A percentile compares a stretch with the other conserved stretches of the same genome.
phyloP scores from a whole-genome alignment of 2,113 vertebrate genomes.

The Cranoglanis bouderius region DNA sequence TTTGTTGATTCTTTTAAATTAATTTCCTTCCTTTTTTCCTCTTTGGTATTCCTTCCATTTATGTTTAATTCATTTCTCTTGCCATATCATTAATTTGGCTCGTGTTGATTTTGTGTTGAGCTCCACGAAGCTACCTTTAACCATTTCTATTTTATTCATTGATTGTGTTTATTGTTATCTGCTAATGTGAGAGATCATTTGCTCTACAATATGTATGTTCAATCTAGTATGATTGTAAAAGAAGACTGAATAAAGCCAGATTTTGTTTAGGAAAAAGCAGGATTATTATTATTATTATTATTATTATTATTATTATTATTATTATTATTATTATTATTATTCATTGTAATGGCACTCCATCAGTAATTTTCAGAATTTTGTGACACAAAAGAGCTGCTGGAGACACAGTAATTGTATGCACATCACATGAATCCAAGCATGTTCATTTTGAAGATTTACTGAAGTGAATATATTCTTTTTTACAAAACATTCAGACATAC shows the following conservation, averaged over 20 bases:
- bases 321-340: background rate
- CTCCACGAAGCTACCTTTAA: conserved; percentile 23
- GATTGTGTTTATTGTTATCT: conserved; percentile 50
- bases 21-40: background rate
- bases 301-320: background rate
- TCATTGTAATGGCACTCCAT: background rate
- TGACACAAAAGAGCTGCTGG: background rate
- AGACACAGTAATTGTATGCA: background rate
- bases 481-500: background rate
- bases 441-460: background rate
- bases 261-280: conserved; percentile 57
- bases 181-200: conserved; percentile 60
- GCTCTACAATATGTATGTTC: conserved; percentile 58
- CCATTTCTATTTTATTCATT: conserved; percentile 40
- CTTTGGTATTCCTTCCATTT: background rate
- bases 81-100: conserved; percentile 45
- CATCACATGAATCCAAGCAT: background rate
- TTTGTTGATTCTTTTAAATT: conserved; percentile 45
- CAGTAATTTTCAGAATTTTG: background rate
- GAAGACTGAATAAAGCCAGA: conserved; percentile 62
- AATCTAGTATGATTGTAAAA: conserved; percentile 57
- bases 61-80: background rate
- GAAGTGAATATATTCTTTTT: background rate
- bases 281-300: background rate
- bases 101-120: conserved; percentile 19